Conservation (phyloP, 2,888 invertebrate species). For the Euphydryas editha region DNA sequence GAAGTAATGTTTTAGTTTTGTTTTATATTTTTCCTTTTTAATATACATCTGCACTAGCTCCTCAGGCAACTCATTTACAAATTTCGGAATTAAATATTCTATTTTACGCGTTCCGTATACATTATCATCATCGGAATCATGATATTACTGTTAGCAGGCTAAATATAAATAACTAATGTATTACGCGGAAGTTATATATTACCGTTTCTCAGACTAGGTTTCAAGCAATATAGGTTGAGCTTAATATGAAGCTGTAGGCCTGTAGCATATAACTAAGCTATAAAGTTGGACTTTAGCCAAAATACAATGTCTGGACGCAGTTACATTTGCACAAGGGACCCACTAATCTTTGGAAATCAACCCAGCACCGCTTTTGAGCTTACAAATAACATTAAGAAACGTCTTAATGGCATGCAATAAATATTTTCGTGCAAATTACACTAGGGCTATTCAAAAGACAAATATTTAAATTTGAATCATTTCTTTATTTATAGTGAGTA, state of each 20-base stretch:
- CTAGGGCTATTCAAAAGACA: slow-evolving; percentile 19
- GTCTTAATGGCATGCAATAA: slow-evolving; percentile 38
- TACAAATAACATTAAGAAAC: slow-evolving; percentile 42
- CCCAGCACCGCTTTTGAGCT: slow-evolving; percentile 40
- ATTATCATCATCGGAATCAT: too few species aligned
- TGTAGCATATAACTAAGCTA: slow-evolving; percentile 58
- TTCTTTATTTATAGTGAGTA: background rate
- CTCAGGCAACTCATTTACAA: too few species aligned
- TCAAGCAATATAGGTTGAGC: slow-evolving; percentile 32
- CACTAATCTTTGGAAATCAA: slow-evolving; percentile 56
- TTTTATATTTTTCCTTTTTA: too few species aligned
- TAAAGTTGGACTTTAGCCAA: slow-evolving; percentile 69
- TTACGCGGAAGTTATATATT: slow-evolving; percentile 24
- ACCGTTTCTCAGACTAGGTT: slow-evolving; percentile 36
- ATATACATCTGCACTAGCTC: too few species aligned
- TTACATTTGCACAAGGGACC: slow-evolving; percentile 64
- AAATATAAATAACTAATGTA: slow-evolving; percentile 21
- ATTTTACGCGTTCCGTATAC: too few species aligned
- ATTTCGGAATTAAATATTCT: too few species aligned
- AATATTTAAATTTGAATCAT: slow-evolving; percentile 7
- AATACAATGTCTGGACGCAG: slow-evolving; percentile 68
- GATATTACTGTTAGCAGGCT: slow-evolving; percentile 18
- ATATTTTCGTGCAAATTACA: slow-evolving; percentile 32
- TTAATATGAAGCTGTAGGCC: slow-evolving; percentile 50
- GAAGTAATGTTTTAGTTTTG: too few species aligned